phyloP scores from a whole-genome alignment of 2,888 invertebrate genomes.

The Syrphus vitripennis region DNA sequence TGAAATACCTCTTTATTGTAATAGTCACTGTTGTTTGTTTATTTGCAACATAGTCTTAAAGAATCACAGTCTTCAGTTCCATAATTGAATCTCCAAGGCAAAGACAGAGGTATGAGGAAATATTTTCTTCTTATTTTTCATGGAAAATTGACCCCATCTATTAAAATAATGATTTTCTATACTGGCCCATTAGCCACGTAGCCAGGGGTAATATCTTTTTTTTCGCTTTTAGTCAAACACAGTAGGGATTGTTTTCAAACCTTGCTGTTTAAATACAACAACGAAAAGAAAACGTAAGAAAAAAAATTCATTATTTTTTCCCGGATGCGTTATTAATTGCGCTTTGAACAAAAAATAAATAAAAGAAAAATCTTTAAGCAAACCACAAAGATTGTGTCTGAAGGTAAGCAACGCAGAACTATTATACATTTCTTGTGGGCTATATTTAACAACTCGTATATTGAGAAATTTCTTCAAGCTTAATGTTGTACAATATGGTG shows the following conservation, averaged over 20 bases:
- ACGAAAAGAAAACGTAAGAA: conserved; percentile 5
- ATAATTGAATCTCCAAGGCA: conserved; percentile 42
- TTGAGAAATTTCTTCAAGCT: background rate
- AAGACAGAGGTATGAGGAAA: too few relatives aligned
- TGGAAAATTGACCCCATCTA: conserved; percentile 20
- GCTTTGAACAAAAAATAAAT: too few relatives aligned
- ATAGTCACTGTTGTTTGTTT: conserved; percentile 19
- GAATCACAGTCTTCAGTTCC: background rate
- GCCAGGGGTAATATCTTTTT: conserved; percentile 42
- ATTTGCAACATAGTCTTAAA: conserved; percentile 19
- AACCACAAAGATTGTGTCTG: conserved; percentile 24
- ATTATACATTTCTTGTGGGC: too few relatives aligned
- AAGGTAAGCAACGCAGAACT: too few relatives aligned
- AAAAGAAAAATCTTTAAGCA: conserved; percentile 34
- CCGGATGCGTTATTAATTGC: too few relatives aligned
- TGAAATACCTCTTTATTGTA: conserved; percentile 24
- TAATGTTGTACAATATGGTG: background rate
- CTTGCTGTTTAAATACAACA: conserved; percentile 15
- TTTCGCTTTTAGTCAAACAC: conserved; percentile 33
- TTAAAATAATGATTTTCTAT: conserved; percentile 53
- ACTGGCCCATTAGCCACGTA: conserved; percentile 58
- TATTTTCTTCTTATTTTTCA: conserved; percentile 12
- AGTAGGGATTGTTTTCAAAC: conserved; percentile 6
- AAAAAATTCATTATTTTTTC: too few relatives aligned
- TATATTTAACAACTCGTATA: conserved; percentile 8